phyloP scores from a whole-genome alignment of 2,113 vertebrate genomes.

The Nyctibius bracteatus region DNA sequence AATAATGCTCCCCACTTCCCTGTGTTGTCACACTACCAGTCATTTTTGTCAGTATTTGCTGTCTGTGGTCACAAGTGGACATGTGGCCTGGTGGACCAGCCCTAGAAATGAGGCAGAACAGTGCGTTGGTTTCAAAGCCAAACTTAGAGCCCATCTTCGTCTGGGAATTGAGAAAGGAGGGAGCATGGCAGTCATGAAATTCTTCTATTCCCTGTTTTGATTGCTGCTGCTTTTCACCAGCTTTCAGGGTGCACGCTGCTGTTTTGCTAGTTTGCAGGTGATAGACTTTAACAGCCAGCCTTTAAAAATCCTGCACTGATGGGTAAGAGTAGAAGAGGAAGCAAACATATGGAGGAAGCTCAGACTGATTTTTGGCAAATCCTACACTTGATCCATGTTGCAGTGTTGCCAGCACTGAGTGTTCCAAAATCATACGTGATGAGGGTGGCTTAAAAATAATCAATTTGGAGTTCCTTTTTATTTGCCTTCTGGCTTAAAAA shows the following conservation, averaged over 20 bases:
- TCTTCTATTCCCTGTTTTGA: not conserved
- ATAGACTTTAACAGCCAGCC: not conserved
- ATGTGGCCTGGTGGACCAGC: not conserved
- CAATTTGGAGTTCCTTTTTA: constrained; percentile 41
- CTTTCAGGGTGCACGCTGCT: not conserved
- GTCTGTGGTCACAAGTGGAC: not conserved
- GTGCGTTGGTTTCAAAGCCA: not conserved
- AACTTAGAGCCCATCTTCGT: not conserved
- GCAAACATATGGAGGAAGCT: not conserved
- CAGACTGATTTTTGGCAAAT: constrained; percentile 19
- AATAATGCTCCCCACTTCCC: not conserved
- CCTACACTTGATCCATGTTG: not conserved
- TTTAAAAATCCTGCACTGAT: not conserved
- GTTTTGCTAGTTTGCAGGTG: not conserved
- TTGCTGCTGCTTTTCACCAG: not conserved
- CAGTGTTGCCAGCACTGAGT: not conserved
- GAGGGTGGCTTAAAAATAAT: constrained; percentile 46
- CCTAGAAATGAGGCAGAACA: not conserved
- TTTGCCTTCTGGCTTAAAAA: constrained; percentile 51
- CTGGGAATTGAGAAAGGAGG: not conserved
- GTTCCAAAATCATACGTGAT: constrained; percentile 27
- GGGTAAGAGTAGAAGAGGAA: not conserved
- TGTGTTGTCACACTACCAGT: not conserved
- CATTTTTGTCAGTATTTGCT: not conserved
- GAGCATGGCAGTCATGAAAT: not conserved